phyloP scores from a whole-genome alignment of 2,888 invertebrate genomes.

The Malthinus seriepunctatus region DNA sequence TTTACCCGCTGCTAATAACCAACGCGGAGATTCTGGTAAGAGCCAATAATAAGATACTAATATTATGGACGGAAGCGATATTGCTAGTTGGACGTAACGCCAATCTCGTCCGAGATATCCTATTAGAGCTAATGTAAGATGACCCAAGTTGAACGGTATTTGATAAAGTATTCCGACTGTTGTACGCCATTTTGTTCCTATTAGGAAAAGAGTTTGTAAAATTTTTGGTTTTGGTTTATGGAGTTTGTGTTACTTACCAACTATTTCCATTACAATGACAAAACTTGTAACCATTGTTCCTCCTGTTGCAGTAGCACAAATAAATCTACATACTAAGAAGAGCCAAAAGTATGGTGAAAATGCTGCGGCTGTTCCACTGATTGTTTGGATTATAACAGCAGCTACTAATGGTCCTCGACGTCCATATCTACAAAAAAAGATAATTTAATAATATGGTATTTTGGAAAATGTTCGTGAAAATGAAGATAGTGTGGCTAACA shows the following conservation, averaged over 20 bases:
- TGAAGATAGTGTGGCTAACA: neutral
- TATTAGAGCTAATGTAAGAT: slow-evolving; percentile 58
- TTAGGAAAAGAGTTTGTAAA: slow-evolving; percentile 23
- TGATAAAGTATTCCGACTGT: slow-evolving; percentile 62
- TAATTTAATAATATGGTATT: neutral
- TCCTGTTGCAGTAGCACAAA: slow-evolving; percentile 76
- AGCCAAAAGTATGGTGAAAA: slow-evolving; percentile 67
- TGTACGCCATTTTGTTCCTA: slow-evolving; percentile 60
- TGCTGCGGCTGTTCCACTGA: slow-evolving; percentile 72
- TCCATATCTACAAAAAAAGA: slow-evolving; percentile 65
- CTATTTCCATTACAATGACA: slow-evolving; percentile 70
- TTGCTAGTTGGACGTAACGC: slow-evolving; percentile 60
- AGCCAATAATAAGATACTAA: slow-evolving; percentile 68
- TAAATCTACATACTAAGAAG: slow-evolving; percentile 70
- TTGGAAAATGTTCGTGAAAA: no score
- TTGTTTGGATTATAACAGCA: slow-evolving; percentile 73
- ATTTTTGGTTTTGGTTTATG: neutral
- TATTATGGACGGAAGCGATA: slow-evolving; percentile 62
- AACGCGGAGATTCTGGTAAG: slow-evolving; percentile 79
- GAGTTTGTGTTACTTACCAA: slow-evolving; percentile 54
- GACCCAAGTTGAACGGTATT: slow-evolving; percentile 62
- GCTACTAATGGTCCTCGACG: slow-evolving; percentile 73
- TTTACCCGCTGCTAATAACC: slow-evolving; percentile 71
- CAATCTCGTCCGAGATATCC: slow-evolving; percentile 61
- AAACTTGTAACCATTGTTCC: slow-evolving; percentile 84